Conservation (phyloP, 2,888 invertebrate species). For the Hirtodrosophila cameraria region DNA sequence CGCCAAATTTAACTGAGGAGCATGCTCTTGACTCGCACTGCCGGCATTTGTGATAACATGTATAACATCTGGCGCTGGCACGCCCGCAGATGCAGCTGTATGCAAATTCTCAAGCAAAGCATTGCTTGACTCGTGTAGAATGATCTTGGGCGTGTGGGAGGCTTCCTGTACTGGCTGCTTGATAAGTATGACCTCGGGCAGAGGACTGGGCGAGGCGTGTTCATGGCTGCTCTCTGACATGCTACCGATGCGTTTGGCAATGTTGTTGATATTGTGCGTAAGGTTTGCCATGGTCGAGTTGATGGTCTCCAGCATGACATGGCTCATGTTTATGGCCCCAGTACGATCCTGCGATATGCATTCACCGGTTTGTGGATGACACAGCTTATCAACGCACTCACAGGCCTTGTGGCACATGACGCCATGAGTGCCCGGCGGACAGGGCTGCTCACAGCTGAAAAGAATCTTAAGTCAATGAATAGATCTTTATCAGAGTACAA, state of each 20-base stretch:
- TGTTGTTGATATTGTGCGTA: constrained; percentile 81
- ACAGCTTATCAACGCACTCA: constrained; percentile 75
- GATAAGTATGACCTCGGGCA: constrained; percentile 82
- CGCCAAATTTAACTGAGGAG: constrained; percentile 66
- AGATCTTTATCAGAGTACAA: constrained; percentile 1
- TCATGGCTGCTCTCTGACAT: constrained; percentile 46
- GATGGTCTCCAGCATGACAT: constrained; percentile 81
- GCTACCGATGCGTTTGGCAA: constrained; percentile 78
- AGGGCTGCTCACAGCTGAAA: constrained; percentile 81
- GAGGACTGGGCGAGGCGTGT: constrained; percentile 55
- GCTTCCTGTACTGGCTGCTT: constrained; percentile 75
- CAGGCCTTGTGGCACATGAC: constrained; percentile 82
- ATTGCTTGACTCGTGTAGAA: constrained; percentile 79
- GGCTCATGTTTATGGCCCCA: constrained; percentile 72
- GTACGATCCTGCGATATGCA: constrained; percentile 53
- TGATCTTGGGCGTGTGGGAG: constrained; percentile 80
- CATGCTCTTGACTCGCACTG: constrained; percentile 44
- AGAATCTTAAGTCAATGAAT: background rate
- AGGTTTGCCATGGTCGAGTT: constrained; percentile 83
- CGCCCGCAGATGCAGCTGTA: constrained; percentile 50
- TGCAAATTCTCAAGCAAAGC: constrained; percentile 74
- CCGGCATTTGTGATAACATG: constrained; percentile 81
- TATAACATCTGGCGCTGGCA: constrained; percentile 81
- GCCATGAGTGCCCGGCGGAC: constrained; percentile 82
- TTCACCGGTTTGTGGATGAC: constrained; percentile 75